These are phyloP conservation scores for Iselma pallidipennis DNA, from an alignment of 2,888 invertebrate genomes.

Conservation along the genomic window DNA sequence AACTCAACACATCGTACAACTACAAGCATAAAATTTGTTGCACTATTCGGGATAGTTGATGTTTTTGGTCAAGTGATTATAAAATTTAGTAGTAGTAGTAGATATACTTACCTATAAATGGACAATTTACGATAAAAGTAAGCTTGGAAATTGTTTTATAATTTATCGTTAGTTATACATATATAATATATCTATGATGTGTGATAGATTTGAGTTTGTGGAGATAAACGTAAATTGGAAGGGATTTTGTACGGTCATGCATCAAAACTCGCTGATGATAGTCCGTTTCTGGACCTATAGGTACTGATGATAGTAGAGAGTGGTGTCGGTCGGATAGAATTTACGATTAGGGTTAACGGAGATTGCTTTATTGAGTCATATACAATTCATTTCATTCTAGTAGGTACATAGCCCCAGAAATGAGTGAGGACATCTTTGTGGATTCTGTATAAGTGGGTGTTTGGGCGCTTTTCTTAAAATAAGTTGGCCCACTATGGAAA, in stretches of 20 bases:
- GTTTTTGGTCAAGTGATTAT: neutral
- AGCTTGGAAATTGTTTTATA: no score
- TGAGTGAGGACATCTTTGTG: no score
- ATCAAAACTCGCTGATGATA: neutral
- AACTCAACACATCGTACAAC: neutral
- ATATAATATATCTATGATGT: no score
- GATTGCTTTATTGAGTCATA: neutral
- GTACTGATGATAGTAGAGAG: neutral
- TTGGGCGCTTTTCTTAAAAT: no score
- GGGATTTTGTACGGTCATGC: neutral
- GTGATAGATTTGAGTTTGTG: neutral
- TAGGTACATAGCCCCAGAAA: no score
- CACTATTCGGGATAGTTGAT: neutral
- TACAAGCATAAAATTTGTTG: neutral
- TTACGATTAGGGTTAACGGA: neutral
- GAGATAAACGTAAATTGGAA: neutral
- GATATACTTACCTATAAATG: no score
- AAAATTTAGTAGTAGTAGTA: no score
- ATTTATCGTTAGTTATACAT: no score
- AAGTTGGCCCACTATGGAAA: no score
- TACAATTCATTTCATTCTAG: no score
- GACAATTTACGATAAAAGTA: no score
- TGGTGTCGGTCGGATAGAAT: neutral
- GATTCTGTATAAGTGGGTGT: no score
- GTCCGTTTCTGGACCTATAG: neutral